Evolutionary conservation across 2,113 vertebrate genomes (phyloP).

Genomic region (Ursus arctos): DNA sequence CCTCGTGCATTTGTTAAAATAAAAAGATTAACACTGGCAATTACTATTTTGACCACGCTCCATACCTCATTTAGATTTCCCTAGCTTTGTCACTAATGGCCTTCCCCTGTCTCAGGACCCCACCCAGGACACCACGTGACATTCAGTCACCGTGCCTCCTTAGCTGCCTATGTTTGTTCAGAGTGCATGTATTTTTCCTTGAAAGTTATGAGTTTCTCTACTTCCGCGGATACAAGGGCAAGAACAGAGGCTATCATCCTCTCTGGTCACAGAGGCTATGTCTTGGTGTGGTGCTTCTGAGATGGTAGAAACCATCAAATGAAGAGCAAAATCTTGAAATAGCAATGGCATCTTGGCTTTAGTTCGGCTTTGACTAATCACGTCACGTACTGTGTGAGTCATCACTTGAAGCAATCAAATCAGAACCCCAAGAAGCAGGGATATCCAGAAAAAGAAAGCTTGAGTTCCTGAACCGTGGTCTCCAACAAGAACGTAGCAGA

Average conservation of each 20-base stretch:
- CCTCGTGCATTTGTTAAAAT: neutral
- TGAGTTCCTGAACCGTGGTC: neutral
- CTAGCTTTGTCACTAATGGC: neutral
- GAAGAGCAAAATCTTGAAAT: neutral
- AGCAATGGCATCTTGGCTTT: neutral
- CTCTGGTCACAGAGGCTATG: neutral
- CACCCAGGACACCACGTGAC: neutral
- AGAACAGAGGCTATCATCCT: neutral
- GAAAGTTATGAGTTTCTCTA: neutral
- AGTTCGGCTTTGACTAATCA: neutral
- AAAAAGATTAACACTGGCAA: neutral
- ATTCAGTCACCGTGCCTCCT: neutral
- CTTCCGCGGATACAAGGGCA: neutral
- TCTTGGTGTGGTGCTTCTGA: neutral
- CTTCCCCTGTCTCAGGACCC: neutral
- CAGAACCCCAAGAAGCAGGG: neutral
- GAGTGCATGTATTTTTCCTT: neutral
- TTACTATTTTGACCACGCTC: neutral
- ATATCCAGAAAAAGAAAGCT: neutral
- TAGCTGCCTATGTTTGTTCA: neutral
- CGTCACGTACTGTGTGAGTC: neutral
- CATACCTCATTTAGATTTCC: neutral
- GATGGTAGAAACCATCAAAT: neutral
- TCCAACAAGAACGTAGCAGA: neutral
- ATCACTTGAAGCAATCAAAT: neutral